These are phyloP conservation scores for Peromyscus californicus DNA, from an alignment of 2,113 vertebrate species.

Conservation along the genomic window DNA sequence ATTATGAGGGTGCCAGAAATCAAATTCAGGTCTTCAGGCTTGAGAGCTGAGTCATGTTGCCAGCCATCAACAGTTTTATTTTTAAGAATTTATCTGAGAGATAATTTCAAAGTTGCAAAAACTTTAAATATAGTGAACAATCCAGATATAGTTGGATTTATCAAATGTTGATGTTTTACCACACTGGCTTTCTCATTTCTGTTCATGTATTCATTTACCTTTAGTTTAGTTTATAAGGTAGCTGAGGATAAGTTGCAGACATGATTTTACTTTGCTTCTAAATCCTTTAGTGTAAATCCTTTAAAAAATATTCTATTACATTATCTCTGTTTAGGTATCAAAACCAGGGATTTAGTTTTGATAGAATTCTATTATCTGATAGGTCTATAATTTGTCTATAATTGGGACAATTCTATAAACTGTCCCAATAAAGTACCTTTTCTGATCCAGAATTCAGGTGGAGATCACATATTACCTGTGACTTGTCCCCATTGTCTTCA, in stretches of 20 bases:
- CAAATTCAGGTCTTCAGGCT: neutral
- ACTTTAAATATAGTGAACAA: neutral
- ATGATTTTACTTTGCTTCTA: neutral
- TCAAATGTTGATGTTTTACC: neutral
- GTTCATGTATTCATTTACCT: neutral
- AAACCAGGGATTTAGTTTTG: neutral
- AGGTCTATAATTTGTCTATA: no score
- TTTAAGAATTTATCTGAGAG: conserved; percentile 12
- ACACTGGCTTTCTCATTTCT: neutral
- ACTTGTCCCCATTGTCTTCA: neutral
- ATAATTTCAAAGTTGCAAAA: conserved; percentile 19
- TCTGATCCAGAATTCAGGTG: neutral
- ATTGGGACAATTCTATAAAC: neutral
- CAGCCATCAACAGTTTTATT: neutral
- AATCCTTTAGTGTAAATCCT: neutral
- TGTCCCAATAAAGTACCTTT: neutral
- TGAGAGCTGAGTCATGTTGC: neutral
- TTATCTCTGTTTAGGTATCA: neutral
- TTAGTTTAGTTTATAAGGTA: conserved; percentile 27
- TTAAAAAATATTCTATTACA: neutral
- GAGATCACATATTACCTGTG: neutral
- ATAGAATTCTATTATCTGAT: neutral
- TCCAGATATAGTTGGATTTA: neutral
- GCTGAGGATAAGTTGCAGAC: neutral
- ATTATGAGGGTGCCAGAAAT: neutral